Evolutionary conservation across 1,140 invertebrate genomes (phyloP), one percentile per base, ranked within the genome.

Genomic region (Anthonomus grandis): DNA sequence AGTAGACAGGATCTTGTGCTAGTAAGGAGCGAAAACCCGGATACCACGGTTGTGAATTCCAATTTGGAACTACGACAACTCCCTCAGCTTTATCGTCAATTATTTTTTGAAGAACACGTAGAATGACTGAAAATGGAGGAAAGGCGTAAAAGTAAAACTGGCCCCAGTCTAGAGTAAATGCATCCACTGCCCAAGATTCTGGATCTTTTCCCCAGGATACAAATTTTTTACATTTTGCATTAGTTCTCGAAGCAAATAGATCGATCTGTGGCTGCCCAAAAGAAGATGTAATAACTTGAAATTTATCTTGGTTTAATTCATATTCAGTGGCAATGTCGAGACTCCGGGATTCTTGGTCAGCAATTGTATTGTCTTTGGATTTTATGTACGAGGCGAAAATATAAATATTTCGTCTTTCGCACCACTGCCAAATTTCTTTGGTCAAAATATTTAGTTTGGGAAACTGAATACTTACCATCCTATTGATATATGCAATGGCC

Each of bases 31-130:
- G 8, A 23, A 62, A 67, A 3, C 65, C 9, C 3, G 69, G 64
- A 27, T 52, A 67, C 66, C 68, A 70, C 12, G 68, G 60, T 37
- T 67, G 66, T 2, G 47, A 61, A 2, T 54, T 44, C 68, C 68
- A 70, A 13, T 73, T 69, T 68, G 67, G 70, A 54, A 67, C 62
- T 1, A 67, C 34, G 4, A 67, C n/a, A 18, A 69, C 63, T 12
- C 64, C n/a, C n/a, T n/a, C n/a, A n/a, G n/a, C n/a, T n/a, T n/a
- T n/a, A n/a, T 69, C 67, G 36, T 10, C 17, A 27, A 54, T 60
- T 25, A 66, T 60, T 64, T 65, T 67, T 27, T 47, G 38, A 44
- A 65, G 31, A 27, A 42, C 60, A 46, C 57, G 61, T 5, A 57
- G 34, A 46, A 67, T 57, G 13, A 59, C 9, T 9, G 51, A 18